Conservation (phyloP, 2,797 vertebrate genomes). For the Sciurus vulgaris region DNA sequence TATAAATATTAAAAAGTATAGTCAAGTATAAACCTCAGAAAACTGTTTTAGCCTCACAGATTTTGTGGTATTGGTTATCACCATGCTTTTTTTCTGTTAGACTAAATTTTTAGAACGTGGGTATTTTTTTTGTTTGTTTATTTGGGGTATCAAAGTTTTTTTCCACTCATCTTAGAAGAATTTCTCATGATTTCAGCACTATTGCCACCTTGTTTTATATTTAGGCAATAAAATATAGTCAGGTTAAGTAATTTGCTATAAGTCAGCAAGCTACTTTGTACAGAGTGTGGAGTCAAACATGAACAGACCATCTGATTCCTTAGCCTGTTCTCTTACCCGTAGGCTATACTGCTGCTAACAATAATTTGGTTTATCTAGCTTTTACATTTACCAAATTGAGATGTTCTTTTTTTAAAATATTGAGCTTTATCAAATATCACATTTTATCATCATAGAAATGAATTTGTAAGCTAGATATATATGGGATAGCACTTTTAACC, state of each 20-base stretch:
- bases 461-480: not conserved
- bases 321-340: not conserved
- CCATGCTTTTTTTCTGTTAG: not conserved
- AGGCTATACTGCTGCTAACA: not conserved
- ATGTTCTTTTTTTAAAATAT: not conserved
- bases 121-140: not conserved
- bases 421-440: not conserved
- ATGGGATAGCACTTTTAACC: not conserved
- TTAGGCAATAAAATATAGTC: not conserved
- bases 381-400: not conserved
- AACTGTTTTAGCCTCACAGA: not conserved
- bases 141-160: not conserved
- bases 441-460: conserved; percentile 8
- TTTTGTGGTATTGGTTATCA: not conserved
- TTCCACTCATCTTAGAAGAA: not conserved
- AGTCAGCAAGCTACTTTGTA: not conserved
- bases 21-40: not conserved
- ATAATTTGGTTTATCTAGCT: not conserved
- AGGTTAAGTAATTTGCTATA: not conserved
- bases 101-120: not conserved
- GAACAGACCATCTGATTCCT: not conserved
- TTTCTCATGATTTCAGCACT: not conserved
- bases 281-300: not conserved
- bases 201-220: not conserved
- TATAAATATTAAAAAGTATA: not conserved